Base-by-base conservation (phyloP, 2,888 invertebrate genomes). In the Nasonovia ribisnigri region DNA sequence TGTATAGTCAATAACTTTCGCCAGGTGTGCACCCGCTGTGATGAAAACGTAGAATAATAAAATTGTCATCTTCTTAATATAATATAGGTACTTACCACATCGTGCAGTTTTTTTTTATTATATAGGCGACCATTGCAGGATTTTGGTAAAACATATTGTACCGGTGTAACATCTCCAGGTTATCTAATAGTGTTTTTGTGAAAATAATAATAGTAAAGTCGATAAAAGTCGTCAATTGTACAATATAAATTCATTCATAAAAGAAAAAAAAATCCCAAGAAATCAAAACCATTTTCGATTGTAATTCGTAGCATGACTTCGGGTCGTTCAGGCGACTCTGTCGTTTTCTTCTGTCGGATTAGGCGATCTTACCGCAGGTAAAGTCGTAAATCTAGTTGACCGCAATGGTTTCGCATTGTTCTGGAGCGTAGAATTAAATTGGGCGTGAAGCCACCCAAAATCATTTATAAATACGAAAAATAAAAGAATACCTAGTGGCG, bases 361-460 rank as follows among this genome's bases (percentile, higher is more conserved):
- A 48, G 43, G 54, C 16, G 20, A 84, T 89, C 20, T 90, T n/a
- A 36, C 8, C 29, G 57, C 54, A 92, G 92, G 77, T 84, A 88
- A 29, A 54, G 57, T 43, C 29, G 84, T 77, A 77, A 88, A 88
- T 92, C n/a, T n/a, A n/a, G 92, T 87, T 77, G 88, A 92, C 92
- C 92, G 77, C 92, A 88, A 84, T 51, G 88, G 92, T 92, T 46
- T 36, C 3, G 10, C n/a, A 77, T 92, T 67, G 88, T 84, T 88
- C 88, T 89, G 67, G 29, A 51, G 5, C 48, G 29, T 67, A 42
- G 42, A 92, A 89, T 92, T 86, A 60, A 46, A 89, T 89, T 88
- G 51, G 42, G 24, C 43, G 46, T 77, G 77, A 46, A 77, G 88
- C 43, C 88, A n/a, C 43, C 77, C 84, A 54, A 88, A 77, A 54